Conservation (phyloP, 2,113 vertebrate genomes). For the Vicugna pacos region DNA sequence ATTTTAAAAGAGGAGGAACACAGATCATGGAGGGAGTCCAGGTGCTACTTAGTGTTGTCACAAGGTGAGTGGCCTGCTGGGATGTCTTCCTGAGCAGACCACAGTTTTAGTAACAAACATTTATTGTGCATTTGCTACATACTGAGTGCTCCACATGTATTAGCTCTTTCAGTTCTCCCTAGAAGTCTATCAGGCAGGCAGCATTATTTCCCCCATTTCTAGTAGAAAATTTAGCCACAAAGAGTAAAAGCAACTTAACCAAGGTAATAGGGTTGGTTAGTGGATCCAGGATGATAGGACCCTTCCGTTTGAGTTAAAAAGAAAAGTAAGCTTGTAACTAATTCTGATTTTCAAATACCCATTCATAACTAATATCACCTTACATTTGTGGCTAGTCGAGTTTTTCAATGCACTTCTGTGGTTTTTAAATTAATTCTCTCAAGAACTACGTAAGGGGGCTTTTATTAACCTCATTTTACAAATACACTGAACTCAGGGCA, state of each 20-base stretch:
- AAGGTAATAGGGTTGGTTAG: background rate
- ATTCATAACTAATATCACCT: background rate
- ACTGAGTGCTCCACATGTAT: background rate
- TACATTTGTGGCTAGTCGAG: background rate
- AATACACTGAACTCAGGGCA: background rate
- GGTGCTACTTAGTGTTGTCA: background rate
- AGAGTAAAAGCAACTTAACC: background rate
- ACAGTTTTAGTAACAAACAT: background rate
- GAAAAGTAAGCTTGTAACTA: background rate
- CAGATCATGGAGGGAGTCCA: no score
- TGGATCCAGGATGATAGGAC: background rate
- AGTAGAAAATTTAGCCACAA: background rate
- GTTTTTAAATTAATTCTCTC: background rate
- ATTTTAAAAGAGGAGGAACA: background rate
- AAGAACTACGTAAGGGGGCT: background rate
- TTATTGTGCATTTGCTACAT: background rate
- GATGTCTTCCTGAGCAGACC: background rate
- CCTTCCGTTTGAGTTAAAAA: background rate
- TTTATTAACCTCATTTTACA: background rate
- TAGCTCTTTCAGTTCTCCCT: background rate
- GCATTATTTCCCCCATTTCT: background rate
- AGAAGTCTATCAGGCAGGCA: background rate
- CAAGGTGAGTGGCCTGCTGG: background rate
- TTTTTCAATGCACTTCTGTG: background rate
- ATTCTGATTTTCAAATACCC: slow-evolving; percentile 4